Evolutionary conservation across 1,140 invertebrate species (phyloP).

Genomic region (Ptiloglossa arizonensis): DNA sequence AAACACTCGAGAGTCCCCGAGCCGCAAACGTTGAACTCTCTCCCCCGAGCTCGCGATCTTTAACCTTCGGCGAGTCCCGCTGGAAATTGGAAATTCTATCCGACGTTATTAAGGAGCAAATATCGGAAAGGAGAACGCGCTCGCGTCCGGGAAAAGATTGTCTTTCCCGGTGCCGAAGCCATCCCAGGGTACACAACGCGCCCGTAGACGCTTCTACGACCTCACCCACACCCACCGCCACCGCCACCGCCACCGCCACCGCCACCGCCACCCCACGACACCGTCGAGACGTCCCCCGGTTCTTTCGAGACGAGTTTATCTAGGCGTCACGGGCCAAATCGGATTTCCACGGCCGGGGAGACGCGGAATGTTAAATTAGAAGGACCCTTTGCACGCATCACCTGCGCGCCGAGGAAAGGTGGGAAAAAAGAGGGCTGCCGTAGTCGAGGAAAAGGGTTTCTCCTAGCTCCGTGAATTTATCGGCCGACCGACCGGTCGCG

Average conservation of each 20-base stretch:
- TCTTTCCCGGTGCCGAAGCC: background rate
- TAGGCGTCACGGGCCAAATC: constrained; percentile 54
- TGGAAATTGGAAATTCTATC: constrained; percentile 61
- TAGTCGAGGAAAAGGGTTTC: constrained; percentile 16
- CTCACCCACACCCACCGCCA: too few species aligned
- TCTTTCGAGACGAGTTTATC: constrained; percentile 46
- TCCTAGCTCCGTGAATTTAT: constrained; percentile 39
- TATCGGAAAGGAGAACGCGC: constrained; percentile 35
- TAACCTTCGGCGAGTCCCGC: constrained; percentile 25
- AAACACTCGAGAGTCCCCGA: too few species aligned
- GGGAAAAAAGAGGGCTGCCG: constrained; percentile 1
- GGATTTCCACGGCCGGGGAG: constrained; percentile 50
- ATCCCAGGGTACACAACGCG: too few species aligned
- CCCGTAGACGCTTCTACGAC: background rate
- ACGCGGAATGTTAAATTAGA: constrained; percentile 63
- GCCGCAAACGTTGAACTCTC: too few species aligned
- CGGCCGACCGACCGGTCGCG: too few species aligned
- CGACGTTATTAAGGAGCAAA: constrained; percentile 55
- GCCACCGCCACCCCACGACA: too few species aligned
- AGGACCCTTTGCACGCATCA: constrained; percentile 35
- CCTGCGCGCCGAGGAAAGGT: constrained; percentile 32
- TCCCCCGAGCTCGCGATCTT: background rate
- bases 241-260: too few species aligned
- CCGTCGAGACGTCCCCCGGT: constrained; percentile 24
- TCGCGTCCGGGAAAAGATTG: constrained; percentile 10